phyloP scores from a whole-genome alignment of 2,113 vertebrate genomes.

The Cavia porcellus region DNA sequence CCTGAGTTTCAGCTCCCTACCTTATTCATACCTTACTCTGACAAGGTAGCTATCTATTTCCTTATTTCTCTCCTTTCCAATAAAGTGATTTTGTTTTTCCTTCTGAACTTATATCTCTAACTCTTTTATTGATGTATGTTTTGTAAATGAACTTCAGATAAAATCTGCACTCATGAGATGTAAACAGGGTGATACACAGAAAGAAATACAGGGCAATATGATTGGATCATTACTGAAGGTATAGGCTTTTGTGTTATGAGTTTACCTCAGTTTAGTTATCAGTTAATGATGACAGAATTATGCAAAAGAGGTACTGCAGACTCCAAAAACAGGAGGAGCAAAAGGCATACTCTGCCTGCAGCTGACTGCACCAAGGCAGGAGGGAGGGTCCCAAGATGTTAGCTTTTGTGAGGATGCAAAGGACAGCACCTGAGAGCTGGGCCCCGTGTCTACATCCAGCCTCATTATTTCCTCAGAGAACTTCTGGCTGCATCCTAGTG shows the following conservation, averaged over 20 bases:
- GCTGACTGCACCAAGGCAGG: not conserved
- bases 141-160: not conserved
- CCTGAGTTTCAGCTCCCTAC: not conserved
- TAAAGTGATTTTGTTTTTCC: not conserved
- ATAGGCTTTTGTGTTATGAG: not conserved
- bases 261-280: not conserved
- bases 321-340: not conserved
- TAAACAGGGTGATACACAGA: not conserved
- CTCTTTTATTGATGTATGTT: not conserved
- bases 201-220: not conserved
- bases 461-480: conserved; percentile 5
- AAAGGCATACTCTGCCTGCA: not conserved
- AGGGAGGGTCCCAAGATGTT: not conserved
- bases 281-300: not conserved
- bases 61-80: not conserved
- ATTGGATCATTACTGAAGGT: not conserved
- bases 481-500: not conserved
- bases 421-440: not conserved
- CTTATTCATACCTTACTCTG: not conserved
- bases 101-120: not conserved
- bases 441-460: not conserved
- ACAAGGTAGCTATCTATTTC: not conserved
- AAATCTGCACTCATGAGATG: not conserved
- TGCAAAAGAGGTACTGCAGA: not conserved
- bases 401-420: conserved; percentile 20